These are phyloP conservation scores for Hirtodrosophila trivittata DNA, from an alignment of 2,888 invertebrate species.

Conservation along the genomic window DNA sequence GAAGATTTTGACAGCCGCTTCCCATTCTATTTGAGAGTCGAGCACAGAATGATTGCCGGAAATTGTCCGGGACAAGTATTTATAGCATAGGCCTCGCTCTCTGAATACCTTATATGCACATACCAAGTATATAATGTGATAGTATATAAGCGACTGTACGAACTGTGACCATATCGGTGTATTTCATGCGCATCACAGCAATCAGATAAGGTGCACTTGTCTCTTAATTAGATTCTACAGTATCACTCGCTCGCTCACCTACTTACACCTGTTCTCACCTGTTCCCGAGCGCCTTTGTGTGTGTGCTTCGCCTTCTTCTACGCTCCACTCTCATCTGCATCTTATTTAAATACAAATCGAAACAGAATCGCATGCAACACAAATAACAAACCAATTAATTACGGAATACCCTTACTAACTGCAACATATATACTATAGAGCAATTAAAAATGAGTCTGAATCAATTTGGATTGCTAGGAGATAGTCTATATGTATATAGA, in stretches of 20 bases:
- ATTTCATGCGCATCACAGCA: slow-evolving; percentile 43
- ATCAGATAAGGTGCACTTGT: slow-evolving; percentile 75
- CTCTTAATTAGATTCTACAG: slow-evolving; percentile 64
- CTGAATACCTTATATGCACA: slow-evolving; percentile 15
- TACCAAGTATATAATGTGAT: too few relatives aligned
- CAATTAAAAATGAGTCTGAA: too few relatives aligned
- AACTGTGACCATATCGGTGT: slow-evolving; percentile 54
- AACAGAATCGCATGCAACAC: slow-evolving; percentile 5
- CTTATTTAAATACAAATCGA: slow-evolving; percentile 30
- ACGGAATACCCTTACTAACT: too few relatives aligned
- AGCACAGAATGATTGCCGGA: slow-evolving; percentile 59
- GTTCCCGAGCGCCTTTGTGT: too few relatives aligned
- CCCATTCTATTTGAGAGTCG: slow-evolving; percentile 41
- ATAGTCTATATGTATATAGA: too few relatives aligned
- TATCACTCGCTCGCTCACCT: slow-evolving; percentile 20
- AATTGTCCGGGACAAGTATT: slow-evolving; percentile 46
- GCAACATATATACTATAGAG: too few relatives aligned
- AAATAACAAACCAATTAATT: neutral
- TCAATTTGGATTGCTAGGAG: too few relatives aligned
- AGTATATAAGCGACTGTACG: slow-evolving; percentile 1
- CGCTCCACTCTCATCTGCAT: slow-evolving; percentile 13
- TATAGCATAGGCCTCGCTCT: slow-evolving; percentile 47
- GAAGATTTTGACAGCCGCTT: slow-evolving; percentile 5
- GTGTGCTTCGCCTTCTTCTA: slow-evolving; percentile 2
- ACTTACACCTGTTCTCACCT: too few relatives aligned